Conservation (phyloP, 1,140 invertebrate species). For the Carposina sasakii region DNA sequence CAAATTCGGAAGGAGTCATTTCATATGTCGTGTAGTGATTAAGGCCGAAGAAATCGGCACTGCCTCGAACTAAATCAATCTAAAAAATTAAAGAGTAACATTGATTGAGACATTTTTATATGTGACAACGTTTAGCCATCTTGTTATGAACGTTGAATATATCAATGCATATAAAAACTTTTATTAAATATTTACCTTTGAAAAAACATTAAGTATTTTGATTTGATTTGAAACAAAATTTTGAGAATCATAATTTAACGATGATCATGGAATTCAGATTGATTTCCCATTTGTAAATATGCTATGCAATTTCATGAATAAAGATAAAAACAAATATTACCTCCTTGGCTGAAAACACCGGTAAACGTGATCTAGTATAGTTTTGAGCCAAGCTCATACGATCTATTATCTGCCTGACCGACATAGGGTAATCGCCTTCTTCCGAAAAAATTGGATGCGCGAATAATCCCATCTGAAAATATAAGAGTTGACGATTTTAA, state of each 20-base stretch:
- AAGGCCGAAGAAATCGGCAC: slow-evolving; percentile 77
- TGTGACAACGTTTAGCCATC: no score
- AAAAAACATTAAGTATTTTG: no score
- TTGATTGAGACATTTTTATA: not conserved
- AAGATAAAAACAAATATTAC: slow-evolving; percentile 39
- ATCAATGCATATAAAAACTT: no score
- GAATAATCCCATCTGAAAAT: slow-evolving; percentile 77
- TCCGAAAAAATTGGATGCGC: slow-evolving; percentile 77
- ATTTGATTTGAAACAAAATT: no score
- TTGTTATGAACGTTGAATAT: no score
- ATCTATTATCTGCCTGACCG: slow-evolving; percentile 75
- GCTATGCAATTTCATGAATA: no score
- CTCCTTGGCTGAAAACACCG: slow-evolving; percentile 75
- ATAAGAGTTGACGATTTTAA: no score
- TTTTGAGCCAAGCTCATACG: slow-evolving; percentile 74
- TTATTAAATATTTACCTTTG: no score
- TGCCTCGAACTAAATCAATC: slow-evolving; percentile 71
- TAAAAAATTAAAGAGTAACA: slow-evolving; percentile 26
- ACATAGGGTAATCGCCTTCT: slow-evolving; percentile 77
- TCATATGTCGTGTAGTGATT: slow-evolving; percentile 75
- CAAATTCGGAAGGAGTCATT: slow-evolving; percentile 39
- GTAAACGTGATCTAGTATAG: slow-evolving; percentile 73
- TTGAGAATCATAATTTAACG: no score
- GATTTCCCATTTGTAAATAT: no score
- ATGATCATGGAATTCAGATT: no score